Evolutionary conservation across 2,113 vertebrate species (phyloP), one percentile per base, ranked within the genome.

Genomic region (Pagrus major): DNA sequence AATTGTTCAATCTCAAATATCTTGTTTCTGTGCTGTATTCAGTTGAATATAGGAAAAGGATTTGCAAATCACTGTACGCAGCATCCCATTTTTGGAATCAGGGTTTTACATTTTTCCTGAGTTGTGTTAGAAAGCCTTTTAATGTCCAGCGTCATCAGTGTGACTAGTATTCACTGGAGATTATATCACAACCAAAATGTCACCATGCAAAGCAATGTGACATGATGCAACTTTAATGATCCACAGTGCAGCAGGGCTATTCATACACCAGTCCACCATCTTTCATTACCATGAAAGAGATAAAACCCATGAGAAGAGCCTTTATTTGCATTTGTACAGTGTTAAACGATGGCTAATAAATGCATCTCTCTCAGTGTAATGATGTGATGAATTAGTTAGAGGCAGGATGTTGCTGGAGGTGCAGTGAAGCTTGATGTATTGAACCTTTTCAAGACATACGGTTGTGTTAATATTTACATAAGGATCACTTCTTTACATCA

Each of bases 141-240:
- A 14, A 21, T 55, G 18, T 41, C 27, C n/a, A n/a, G 46, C 2
- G 16, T 56, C 27, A 63, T 31, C 42, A n/a, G 9, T 29, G 20
- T 49, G 49, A 73, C 60, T 41, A 41, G 39, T 42, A 33, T 31
- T 18, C 41, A 5, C 23, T 8, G 25, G 29, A n/a, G 46, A 76
- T 37, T 25, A 10, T 20, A 25, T 15, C 0, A 15, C 33, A 60
- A n/a, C 46, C 46, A 29, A 67, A 72, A 67, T 66, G 60, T 39
- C 59, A 76, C 59, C 16, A 41, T 35, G 42, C 21, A 54, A 63
- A 59, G 44, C 56, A 58, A 33, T 27, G 59, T 51, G 64, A 71
- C 58, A 23, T 23, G 31, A 64, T 82, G 39, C 39, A 73, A 39
- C 21, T 60, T 77, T 78, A 46, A 72, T 60, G 37, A 77, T 12